phyloP scores from a whole-genome alignment of 1,140 invertebrate genomes.

The Maconellicoccus hirsutus region DNA sequence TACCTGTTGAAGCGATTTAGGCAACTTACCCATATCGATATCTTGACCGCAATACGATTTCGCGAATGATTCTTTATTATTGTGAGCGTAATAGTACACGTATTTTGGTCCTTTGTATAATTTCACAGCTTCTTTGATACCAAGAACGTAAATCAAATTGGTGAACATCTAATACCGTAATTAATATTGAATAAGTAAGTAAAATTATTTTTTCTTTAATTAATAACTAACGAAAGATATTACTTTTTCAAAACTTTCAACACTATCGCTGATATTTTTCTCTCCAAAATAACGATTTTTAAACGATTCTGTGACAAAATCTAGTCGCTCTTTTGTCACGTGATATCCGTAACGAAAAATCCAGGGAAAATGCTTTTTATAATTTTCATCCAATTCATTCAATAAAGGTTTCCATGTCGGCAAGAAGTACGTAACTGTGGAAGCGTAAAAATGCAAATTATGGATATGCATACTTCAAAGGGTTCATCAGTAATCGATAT shows the following conservation, averaged over 20 bases:
- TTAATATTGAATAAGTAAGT: no score
- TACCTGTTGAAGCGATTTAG: no score
- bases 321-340: background rate
- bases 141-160: background rate
- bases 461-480: background rate
- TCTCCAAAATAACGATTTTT: background rate
- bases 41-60: background rate
- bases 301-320: background rate
- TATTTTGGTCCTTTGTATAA: background rate
- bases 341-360: background rate
- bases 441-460: no score
- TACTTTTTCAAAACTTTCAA: background rate
- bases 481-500: background rate
- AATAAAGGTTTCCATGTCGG: background rate
- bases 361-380: background rate
- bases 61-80: background rate
- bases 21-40: background rate
- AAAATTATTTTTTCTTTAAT: no score
- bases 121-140: background rate
- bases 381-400: constrained; percentile 11
- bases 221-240: background rate
- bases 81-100: background rate
- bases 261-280: background rate
- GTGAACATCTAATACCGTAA: background rate
- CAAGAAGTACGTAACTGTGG: background rate